These are phyloP conservation scores for Percopsis transmontana DNA, from an alignment of 2,113 vertebrate species.

Conservation along the genomic window DNA sequence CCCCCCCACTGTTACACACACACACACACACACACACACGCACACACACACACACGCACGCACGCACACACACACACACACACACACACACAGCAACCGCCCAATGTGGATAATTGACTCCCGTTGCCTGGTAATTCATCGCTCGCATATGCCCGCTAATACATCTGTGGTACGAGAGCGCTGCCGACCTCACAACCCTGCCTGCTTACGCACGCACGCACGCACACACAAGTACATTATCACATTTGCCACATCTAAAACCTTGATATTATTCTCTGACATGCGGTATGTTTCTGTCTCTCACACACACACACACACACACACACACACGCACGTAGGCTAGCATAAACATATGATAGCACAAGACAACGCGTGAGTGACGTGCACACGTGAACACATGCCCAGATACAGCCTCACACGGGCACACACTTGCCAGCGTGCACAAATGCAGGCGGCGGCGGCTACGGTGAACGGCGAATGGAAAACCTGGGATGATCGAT, in stretches of 20 bases:
- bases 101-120: constrained; percentile 97
- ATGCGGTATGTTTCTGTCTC: not conserved
- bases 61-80: too few relatives aligned
- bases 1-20: constrained; percentile 83
- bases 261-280: not conserved
- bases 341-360: not conserved
- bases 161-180: constrained; percentile 86
- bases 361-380: not conserved
- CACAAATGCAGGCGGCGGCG: not conserved
- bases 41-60: not conserved
- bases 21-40: not conserved
- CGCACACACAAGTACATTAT: constrained; percentile 29
- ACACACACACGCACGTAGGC: not conserved
- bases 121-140: constrained; percentile 98
- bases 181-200: constrained; percentile 74
- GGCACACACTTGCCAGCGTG: constrained; percentile 42
- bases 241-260: constrained; percentile 11
- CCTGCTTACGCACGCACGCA: constrained; percentile 39
- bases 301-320: not conserved
- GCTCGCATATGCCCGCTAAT: constrained; percentile 98
- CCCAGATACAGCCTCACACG: constrained; percentile 28
- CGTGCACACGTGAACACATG: not conserved
- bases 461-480: constrained; percentile 58
- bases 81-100: not conserved
- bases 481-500: constrained; percentile 84